A percentile compares a stretch with the other conserved stretches of the same genome.
phyloP scores from a whole-genome alignment of 1,140 invertebrate species.

The Meloidogyne hapla region DNA sequence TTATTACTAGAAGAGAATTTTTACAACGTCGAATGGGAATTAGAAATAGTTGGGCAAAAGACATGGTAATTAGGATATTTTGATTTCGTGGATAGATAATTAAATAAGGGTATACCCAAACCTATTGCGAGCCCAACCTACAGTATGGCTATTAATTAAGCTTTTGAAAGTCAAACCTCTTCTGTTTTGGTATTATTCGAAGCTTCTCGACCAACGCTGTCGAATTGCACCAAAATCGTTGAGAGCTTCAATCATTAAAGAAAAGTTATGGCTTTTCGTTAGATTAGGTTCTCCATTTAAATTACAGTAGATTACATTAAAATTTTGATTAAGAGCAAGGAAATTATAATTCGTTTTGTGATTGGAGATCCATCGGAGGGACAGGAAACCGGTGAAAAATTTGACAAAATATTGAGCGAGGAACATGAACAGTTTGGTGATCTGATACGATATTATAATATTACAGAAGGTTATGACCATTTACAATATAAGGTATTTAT shows the following conservation, averaged over 20 bases:
- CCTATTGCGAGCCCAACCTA: no score
- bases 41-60: constrained; percentile 19
- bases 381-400: background rate
- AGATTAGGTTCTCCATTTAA: no score
- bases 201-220: no score
- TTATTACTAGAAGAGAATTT: constrained; percentile 7
- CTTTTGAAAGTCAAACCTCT: no score
- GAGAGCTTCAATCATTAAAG: no score
- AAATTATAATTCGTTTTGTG: constrained; percentile 8
- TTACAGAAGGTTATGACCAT: background rate
- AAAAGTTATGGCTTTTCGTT: no score
- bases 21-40: constrained; percentile 14
- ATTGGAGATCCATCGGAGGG: background rate
- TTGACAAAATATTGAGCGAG: background rate
- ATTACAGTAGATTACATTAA: no score
- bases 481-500: constrained; percentile 13
- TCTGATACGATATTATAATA: background rate
- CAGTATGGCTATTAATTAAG: no score
- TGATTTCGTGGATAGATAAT: no score
- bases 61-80: background rate
- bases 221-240: no score
- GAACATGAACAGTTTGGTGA: constrained; percentile 11
- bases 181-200: no score
- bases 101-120: no score
- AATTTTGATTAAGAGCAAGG: constrained; percentile 10